These are phyloP conservation scores for Nesidiocoris tenuis DNA, from an alignment of 2,888 invertebrate genomes.

Conservation along the genomic window DNA sequence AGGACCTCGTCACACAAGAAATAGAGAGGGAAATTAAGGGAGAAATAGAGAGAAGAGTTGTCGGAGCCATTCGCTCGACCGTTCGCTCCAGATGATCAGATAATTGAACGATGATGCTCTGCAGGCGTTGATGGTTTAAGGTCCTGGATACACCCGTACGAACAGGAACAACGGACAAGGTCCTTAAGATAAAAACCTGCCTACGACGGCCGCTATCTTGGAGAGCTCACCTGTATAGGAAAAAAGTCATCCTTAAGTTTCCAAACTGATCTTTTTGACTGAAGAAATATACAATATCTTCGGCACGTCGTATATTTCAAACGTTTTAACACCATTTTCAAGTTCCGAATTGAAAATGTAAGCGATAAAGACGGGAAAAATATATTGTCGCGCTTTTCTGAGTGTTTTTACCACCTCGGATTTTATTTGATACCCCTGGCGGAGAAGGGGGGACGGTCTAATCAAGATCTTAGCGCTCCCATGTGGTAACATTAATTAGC, in stretches of 20 bases:
- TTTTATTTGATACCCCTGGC: constrained; percentile 29
- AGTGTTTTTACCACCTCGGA: constrained; percentile 32
- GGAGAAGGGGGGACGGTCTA: constrained; percentile 9
- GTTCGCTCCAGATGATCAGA: constrained; percentile 4
- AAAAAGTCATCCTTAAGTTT: not conserved
- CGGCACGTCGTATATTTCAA: constrained; percentile 26
- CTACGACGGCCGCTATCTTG: not conserved
- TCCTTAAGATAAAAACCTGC: not conserved
- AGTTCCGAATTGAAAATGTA: constrained; percentile 5
- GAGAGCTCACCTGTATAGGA: not conserved
- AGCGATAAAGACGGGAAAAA: not conserved
- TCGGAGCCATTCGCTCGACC: not conserved
- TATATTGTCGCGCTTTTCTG: constrained; percentile 24
- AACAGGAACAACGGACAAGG: not conserved
- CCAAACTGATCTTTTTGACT: not conserved
- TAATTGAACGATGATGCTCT: constrained; percentile 5
- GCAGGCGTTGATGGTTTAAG: constrained; percentile 1
- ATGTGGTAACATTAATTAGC: constrained; percentile 41
- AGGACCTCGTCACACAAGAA: not conserved
- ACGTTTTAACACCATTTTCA: constrained; percentile 25
- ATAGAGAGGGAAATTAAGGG: not conserved
- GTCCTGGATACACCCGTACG: not conserved
- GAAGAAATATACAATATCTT: not conserved
- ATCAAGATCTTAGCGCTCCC: constrained; percentile 43
- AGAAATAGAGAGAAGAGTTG: too few relatives aligned